These are phyloP conservation scores for Lepidurus couesii DNA, from an alignment of 1,140 invertebrate species.

Conservation along the genomic window DNA sequence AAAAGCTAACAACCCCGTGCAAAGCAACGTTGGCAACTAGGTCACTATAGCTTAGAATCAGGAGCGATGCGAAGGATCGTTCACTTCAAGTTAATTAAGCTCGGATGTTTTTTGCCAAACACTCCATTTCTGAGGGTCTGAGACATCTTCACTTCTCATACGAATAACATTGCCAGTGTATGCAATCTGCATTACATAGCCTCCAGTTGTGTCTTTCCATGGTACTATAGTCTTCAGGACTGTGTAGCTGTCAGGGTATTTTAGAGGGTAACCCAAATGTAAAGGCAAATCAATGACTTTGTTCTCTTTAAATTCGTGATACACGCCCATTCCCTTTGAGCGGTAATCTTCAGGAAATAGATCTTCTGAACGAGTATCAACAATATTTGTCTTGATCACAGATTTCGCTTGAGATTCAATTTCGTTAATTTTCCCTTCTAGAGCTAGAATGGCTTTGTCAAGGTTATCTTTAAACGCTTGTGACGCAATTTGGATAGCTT, in stretches of 20 bases:
- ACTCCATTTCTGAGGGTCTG: not conserved
- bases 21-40: no score
- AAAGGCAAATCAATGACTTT: not conserved
- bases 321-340: not conserved
- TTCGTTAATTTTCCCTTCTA: not conserved
- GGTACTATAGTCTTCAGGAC: not conserved
- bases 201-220: not conserved
- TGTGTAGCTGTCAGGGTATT: not conserved
- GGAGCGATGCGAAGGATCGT: no score
- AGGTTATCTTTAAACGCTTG: not conserved
- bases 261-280: not conserved
- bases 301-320: not conserved
- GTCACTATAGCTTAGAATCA: no score
- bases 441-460: not conserved
- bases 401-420: not conserved
- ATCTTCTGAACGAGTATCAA: not conserved
- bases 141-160: not conserved
- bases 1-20: no score
- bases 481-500: not conserved
- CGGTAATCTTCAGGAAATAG: not conserved
- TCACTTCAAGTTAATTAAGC: not conserved
- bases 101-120: not conserved
- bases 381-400: not conserved
- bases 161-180: not conserved
- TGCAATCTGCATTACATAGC: not conserved